These are phyloP conservation scores for Neoaliturus tenellus DNA, from an alignment of 2,888 invertebrate genomes.

Conservation along the genomic window DNA sequence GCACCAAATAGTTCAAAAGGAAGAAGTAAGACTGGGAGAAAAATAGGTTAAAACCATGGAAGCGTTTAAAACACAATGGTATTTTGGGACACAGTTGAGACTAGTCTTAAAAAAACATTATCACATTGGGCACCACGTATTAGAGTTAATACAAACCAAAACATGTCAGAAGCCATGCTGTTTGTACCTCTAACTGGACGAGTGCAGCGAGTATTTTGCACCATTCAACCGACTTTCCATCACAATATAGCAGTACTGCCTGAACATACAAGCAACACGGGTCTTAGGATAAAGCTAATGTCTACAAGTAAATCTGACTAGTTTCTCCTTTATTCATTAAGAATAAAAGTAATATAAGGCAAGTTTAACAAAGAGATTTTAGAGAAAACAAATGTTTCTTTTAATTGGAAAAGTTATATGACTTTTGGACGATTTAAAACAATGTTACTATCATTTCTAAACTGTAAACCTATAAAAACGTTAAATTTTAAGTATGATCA, in stretches of 20 bases:
- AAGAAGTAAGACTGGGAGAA: not conserved
- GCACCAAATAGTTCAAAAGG: not conserved
- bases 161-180: not conserved
- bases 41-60: not conserved
- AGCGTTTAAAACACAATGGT: not conserved
- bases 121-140: not conserved
- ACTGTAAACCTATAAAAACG: too few species aligned
- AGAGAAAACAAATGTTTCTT: too few species aligned
- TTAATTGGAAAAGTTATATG: too few species aligned
- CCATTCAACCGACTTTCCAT: slow-evolving; percentile 8
- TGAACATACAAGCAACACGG: slow-evolving; percentile 3
- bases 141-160: slow-evolving; percentile 17
- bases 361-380: too few species aligned
- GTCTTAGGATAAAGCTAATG: not conserved
- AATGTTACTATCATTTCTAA: too few species aligned
- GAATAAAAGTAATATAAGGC: not conserved
- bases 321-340: not conserved
- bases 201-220: slow-evolving; percentile 1
- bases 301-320: not conserved
- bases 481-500: too few species aligned
- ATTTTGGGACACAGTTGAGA: not conserved
- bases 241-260: slow-evolving; percentile 36
- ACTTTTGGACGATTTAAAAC: too few species aligned
- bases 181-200: slow-evolving; percentile 23
- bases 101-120: not conserved